Percentiles rank a stretch among this genome's conserved stretches.
Conservation (phyloP, 2,797 vertebrate genomes). For the Oceanodroma leucorhoa region DNA sequence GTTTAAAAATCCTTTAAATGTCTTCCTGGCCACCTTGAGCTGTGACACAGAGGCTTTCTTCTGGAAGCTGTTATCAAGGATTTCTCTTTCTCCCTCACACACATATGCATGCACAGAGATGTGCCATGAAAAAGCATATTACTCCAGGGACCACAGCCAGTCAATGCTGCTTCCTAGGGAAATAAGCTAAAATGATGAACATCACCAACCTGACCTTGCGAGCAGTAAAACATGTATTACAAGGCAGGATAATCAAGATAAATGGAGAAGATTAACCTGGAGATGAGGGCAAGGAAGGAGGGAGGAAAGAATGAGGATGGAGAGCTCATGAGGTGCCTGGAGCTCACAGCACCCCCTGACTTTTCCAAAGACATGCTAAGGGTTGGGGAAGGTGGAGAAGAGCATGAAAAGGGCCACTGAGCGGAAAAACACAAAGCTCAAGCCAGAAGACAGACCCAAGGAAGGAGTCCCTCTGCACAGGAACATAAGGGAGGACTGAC, state of each 20-base stretch:
- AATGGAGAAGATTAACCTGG: conserved; percentile 43
- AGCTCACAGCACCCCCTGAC: background rate
- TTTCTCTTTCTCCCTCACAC: background rate
- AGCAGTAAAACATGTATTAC: conserved; percentile 42
- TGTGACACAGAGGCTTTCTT: background rate
- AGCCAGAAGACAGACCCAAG: background rate
- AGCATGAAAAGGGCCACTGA: background rate
- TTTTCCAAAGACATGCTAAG: background rate
- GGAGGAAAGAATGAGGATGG: background rate
- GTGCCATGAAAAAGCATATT: background rate
- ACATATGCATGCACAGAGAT: background rate
- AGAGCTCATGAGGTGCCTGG: background rate
- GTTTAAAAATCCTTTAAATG: background rate
- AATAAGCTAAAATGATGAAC: conserved; percentile 44
- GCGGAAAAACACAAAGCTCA: background rate
- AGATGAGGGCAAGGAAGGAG: background rate
- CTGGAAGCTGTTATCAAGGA: background rate
- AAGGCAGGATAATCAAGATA: conserved; percentile 46
- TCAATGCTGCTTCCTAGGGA: conserved; percentile 62
- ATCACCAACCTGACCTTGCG: background rate
- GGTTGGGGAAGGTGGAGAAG: background rate
- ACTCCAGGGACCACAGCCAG: background rate
- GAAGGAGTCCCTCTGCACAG: background rate
- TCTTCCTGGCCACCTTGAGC: background rate
- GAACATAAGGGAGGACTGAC: background rate